phyloP scores from a whole-genome alignment of 2,797 vertebrate genomes.

The Catamblyrhynchus diadema region DNA sequence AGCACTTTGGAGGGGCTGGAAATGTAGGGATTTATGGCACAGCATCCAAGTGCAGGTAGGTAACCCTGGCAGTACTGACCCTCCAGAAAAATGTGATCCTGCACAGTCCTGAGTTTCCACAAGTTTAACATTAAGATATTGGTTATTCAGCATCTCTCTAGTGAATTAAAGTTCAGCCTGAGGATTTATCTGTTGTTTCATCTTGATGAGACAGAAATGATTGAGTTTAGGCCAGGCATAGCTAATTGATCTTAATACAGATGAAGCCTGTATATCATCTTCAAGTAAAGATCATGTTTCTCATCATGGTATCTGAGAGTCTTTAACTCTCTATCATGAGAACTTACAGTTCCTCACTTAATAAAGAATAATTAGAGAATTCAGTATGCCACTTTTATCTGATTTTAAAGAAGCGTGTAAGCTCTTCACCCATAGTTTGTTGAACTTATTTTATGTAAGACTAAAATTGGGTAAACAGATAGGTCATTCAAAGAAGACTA shows the following conservation, averaged over 20 bases:
- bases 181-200: not conserved
- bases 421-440: not conserved
- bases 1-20: not conserved
- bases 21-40: not conserved
- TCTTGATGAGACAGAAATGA: not conserved
- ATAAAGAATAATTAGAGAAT: not conserved
- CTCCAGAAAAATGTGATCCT: conserved; percentile 7
- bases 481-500: conserved; percentile 40
- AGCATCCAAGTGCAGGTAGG: not conserved
- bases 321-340: not conserved
- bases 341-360: conserved; percentile 17
- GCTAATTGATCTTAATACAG: not conserved
- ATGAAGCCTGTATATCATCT: not conserved
- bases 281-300: conserved; percentile 10
- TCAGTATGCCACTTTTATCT: not conserved
- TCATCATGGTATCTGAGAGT: not conserved
- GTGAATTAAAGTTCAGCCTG: conserved; percentile 1
- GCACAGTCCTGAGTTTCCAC: not conserved
- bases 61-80: not conserved
- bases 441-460: not conserved
- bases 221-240: not conserved
- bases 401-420: not conserved
- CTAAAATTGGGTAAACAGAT: conserved; percentile 5
- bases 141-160: not conserved
- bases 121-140: not conserved